Evolutionary conservation across 2,888 invertebrate genomes (phyloP), one percentile per base, ranked within the genome.

Genomic region (Dryadula phaetusa): DNA sequence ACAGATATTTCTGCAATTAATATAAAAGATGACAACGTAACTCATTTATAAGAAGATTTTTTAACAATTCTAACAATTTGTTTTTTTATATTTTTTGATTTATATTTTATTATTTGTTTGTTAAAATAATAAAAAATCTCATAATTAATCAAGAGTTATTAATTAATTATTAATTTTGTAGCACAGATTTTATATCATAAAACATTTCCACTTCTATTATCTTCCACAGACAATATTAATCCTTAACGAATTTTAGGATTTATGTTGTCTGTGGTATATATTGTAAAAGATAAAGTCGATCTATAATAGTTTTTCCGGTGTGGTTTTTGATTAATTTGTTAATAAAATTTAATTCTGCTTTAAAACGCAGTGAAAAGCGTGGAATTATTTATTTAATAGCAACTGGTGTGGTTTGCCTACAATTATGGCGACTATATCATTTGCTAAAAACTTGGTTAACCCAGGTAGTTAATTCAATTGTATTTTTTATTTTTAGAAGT

Each of bases 381-480:
- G 32, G 12, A 12, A 8, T 14, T 18, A 18, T 12, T 20, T 25
- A 46, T 14, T n/a, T 10, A 28, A 40, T 3, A 16, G 42, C 65
- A 65, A 56, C 68, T 73, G 62, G 79, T 82, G 79, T 77, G 73
- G 75, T 73, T 61, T 64, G 49, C 62, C 65, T 64, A 61, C 18
- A 67, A 80, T 70, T 76, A 92, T 92, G 92, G 86, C 92, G 76
- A 89, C 89, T 69, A 84, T 92, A 82, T 82, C 91, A 62, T 86
- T 91, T 75, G 92, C 91, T 53, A 92, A 90, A 84, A 92, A 85
- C 86, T 89, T 92, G 86, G 90, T 92, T 85, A 92, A 83, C 82
- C 92, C 92, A 85, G 92, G 92, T 92, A 86, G 70, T 70, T 44
- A 53, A 28, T 25, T 44, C 46, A 34, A 34, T 49, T 42, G 28